These are phyloP conservation scores for Seira sanloemensis DNA, from an alignment of 2,888 invertebrate species.

Conservation along the genomic window DNA sequence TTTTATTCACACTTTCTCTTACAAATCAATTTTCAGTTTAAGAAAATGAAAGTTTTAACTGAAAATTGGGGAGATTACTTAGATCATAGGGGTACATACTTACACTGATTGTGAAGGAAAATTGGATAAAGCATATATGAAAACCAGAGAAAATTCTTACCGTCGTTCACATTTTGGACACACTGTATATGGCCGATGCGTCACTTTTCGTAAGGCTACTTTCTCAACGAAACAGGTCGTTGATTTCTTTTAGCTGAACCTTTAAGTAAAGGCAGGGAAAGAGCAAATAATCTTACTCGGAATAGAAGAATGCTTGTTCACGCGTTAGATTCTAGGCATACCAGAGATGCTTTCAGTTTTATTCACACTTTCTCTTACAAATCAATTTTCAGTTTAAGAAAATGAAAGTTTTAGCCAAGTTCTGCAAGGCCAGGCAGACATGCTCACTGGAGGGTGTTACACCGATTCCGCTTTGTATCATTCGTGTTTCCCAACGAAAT, in stretches of 20 bases:
- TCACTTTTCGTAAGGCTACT: neutral
- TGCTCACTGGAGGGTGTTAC: neutral
- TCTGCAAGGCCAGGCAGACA: neutral
- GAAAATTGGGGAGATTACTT: no score
- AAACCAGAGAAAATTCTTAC: no score
- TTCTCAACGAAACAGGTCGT: neutral
- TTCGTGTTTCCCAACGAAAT: neutral
- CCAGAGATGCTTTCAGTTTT: slow-evolving; percentile 26
- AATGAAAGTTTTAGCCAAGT: neutral
- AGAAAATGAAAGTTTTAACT: neutral
- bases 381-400: neutral
- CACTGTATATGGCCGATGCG: neutral
- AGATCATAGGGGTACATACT: no score
- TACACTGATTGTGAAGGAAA: no score
- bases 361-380: neutral
- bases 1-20: neutral
- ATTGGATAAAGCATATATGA: no score
- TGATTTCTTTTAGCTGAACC: no score
- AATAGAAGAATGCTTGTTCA: slow-evolving; percentile 4
- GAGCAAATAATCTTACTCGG: slow-evolving; percentile 3
- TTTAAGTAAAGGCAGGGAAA: neutral
- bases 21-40: neutral
- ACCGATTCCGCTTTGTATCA: neutral
- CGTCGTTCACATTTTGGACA: no score
- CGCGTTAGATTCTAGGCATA: slow-evolving; percentile 23